Evolutionary conservation across 2,113 vertebrate genomes (phyloP).

Genomic region (Dasypus novemcinctus): DNA sequence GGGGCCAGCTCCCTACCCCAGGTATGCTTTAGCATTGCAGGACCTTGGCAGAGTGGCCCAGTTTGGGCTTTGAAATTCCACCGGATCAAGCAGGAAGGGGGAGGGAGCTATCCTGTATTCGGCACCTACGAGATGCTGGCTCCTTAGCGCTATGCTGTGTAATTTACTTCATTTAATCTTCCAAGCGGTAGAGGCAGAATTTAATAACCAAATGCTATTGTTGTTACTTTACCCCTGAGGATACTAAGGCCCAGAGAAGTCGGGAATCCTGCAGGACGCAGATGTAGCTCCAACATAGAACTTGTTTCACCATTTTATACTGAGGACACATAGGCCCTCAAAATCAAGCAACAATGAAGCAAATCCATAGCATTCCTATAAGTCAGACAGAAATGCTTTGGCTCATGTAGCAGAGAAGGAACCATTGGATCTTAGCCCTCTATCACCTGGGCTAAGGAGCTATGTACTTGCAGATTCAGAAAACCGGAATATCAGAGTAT

Average conservation of each 20-base stretch:
- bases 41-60: neutral
- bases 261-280: neutral
- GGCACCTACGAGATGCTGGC: accelerated
- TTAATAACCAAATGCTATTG: neutral
- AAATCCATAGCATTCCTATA: neutral
- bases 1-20: neutral
- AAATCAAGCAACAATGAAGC: neutral
- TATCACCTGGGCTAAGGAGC: neutral
- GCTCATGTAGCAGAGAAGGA: neutral
- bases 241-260: neutral
- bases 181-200: neutral
- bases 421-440: neutral
- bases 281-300: neutral
- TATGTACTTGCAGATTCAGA: neutral
- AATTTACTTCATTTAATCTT: neutral
- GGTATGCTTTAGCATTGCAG: neutral
- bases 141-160: neutral
- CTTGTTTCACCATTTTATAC: neutral
- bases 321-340: neutral
- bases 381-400: neutral
- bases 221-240: neutral
- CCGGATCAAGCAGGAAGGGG: neutral
- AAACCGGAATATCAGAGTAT: neutral
- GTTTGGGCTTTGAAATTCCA: neutral
- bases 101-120: accelerated